Evolutionary conservation across 1,140 invertebrate genomes (phyloP), one percentile per base, ranked within the genome.

Genomic region (Panagrolaimus sp.): DNA sequence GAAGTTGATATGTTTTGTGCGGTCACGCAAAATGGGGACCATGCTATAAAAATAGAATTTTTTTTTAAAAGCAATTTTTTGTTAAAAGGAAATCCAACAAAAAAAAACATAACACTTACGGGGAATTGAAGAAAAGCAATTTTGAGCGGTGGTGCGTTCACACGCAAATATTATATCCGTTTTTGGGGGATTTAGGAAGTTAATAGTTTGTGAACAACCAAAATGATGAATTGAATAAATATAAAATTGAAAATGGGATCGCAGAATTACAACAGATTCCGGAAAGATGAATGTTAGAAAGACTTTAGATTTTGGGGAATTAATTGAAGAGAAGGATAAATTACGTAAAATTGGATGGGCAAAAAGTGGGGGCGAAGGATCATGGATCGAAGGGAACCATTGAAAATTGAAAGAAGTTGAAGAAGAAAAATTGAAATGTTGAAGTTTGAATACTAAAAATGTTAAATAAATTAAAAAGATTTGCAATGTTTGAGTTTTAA

Each of bases 1-100:
- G 52, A 58, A 21, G 28, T 28, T 58, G 52, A 58, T 21, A 58
- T 28, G 52, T 58, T 58, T 58, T 58, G 21, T 21, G 52, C 52
- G 8, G 21, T 58, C 21, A 58, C 52, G 52, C 52, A 58, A 21
- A 58, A 28, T 28, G 52, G 52, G 10, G 52, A 58, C 14, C 17
- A 58, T 28, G 52, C 52, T 58, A n/a, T n/a, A 58, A 48, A 58
- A 58, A 21, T 26, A 12, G 52, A 17, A 5, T 28, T 48, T 28
- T 17, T 17, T 14, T 14, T 58, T 58, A 58, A 12, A 58, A 21
- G 52, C 28, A 12, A 21, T 58, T 58, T 58, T 21, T 58, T 58
- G 7, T 58, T 58, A 10, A 17, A n/a, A n/a, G 17, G 52, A 28
- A 26, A 28, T 58, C 17, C 17, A n/a, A 14, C n/a, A n/a, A n/a